Evolutionary conservation across 2,797 vertebrate species (phyloP).

Genomic region (Melanotaenia pygmaea): DNA sequence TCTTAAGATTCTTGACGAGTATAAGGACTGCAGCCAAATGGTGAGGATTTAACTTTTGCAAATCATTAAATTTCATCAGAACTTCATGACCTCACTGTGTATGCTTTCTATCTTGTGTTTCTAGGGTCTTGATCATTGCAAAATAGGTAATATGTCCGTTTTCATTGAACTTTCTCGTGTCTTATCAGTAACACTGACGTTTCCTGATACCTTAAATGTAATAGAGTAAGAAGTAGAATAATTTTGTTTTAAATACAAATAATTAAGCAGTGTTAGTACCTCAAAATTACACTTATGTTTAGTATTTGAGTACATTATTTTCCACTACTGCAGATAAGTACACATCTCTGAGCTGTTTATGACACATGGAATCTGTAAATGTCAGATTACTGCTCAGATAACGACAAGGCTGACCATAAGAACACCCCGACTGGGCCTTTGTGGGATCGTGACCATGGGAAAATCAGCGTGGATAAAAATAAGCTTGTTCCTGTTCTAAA

Average conservation of each 20-base stretch:
- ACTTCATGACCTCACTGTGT: slow-evolving; percentile 8
- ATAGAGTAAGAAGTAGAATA: too few species aligned
- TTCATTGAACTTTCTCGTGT: not conserved
- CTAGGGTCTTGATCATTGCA: slow-evolving; percentile 64
- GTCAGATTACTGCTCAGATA: slow-evolving; percentile 69
- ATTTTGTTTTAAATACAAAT: too few species aligned
- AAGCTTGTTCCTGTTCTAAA: slow-evolving; percentile 54
- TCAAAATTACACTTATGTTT: too few species aligned
- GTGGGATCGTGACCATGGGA: slow-evolving; percentile 18
- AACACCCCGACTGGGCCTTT: slow-evolving; percentile 38
- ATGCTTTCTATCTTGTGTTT: slow-evolving; percentile 6
- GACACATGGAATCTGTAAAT: not conserved
- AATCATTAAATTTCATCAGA: not conserved
- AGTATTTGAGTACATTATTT: not conserved
- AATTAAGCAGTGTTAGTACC: too few species aligned
- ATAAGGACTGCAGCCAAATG: slow-evolving; percentile 62
- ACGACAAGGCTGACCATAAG: not conserved
- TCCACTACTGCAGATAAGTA: not conserved
- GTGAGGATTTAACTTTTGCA: slow-evolving; percentile 51
- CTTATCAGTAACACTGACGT: not conserved
- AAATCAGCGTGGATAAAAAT: slow-evolving; percentile 34
- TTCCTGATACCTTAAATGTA: too few species aligned
- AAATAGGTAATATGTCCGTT: slow-evolving; percentile 49
- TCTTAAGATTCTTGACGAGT: slow-evolving; percentile 57
- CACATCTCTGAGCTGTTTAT: not conserved